Evolutionary conservation across 2,888 invertebrate genomes (phyloP).

Genomic region (Reticulitermes lucifugus): DNA sequence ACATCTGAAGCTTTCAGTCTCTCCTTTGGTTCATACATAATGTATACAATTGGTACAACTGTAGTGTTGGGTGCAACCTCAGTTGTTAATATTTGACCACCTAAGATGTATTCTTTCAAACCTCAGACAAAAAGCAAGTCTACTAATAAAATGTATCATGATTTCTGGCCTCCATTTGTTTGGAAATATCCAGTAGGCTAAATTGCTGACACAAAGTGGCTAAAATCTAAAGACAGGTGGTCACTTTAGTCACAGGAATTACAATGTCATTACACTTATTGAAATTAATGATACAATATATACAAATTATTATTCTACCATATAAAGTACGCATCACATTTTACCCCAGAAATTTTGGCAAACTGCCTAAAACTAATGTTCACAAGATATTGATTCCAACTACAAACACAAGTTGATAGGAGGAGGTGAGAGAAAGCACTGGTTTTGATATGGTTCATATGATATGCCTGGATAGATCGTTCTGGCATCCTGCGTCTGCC

Average conservation of each 20-base stretch:
- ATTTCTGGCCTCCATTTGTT: conserved; percentile 44
- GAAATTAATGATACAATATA: conserved; percentile 49
- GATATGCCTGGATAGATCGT: conserved; percentile 49
- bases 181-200: conserved; percentile 43
- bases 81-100: conserved; percentile 8
- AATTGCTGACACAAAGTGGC: conserved; percentile 47
- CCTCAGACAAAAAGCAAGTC: conserved; percentile 26
- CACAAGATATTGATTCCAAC: conserved; percentile 46
- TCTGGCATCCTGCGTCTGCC: conserved; percentile 29
- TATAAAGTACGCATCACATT: conserved; percentile 46
- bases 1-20: conserved; percentile 52
- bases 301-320: conserved; percentile 48
- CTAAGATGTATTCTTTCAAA: conserved; percentile 10
- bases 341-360: conserved; percentile 50
- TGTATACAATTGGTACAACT: conserved; percentile 25
- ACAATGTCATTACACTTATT: conserved; percentile 50
- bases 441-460: conserved; percentile 52
- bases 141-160: conserved; percentile 44
- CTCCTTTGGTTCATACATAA: conserved; percentile 48
- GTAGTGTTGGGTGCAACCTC: background rate
- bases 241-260: conserved; percentile 42
- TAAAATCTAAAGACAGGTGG: conserved; percentile 45
- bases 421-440: conserved; percentile 47
- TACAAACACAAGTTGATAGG: conserved; percentile 49
- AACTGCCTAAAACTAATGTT: conserved; percentile 48